Evolutionary conservation across 2,888 invertebrate genomes (phyloP).

Genomic region (Caenorhabditis sp.): DNA sequence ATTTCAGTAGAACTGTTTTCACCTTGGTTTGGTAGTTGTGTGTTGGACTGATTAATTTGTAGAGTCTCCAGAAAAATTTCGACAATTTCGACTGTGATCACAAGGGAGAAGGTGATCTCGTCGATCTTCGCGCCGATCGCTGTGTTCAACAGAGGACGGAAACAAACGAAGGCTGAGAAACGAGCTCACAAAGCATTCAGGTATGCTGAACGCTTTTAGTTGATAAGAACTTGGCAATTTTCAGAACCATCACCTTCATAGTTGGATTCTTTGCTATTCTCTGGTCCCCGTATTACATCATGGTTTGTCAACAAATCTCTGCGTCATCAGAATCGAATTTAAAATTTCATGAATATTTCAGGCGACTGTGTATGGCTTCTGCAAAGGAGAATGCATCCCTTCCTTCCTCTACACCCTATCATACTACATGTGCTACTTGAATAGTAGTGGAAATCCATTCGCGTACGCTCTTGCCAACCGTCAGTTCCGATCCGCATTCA

Average conservation of each 20-base stretch:
- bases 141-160: constrained; percentile 70
- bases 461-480: constrained; percentile 83
- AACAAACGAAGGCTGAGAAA: constrained; percentile 79
- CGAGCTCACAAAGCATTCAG: constrained; percentile 82
- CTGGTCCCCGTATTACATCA: constrained; percentile 83
- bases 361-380: constrained; percentile 83
- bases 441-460: constrained; percentile 82
- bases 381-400: constrained; percentile 82
- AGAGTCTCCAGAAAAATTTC: constrained; percentile 77
- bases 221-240: constrained; percentile 9
- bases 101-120: constrained; percentile 73
- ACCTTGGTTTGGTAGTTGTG: constrained; percentile 52
- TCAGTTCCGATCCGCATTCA: constrained; percentile 82
- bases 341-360: constrained; percentile 55
- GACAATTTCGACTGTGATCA: constrained; percentile 73
- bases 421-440: constrained; percentile 83
- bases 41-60: constrained; percentile 53
- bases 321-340: not conserved
- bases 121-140: constrained; percentile 73
- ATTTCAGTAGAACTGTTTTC: constrained; percentile 54
- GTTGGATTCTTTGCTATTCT: constrained; percentile 83
- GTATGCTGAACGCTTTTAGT: constrained; percentile 9
- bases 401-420: constrained; percentile 81
- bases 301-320: constrained; percentile 71
- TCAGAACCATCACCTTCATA: constrained; percentile 83